Evolutionary conservation across 2,797 vertebrate genomes (phyloP).

Genomic region (Trachops cirrhosus): DNA sequence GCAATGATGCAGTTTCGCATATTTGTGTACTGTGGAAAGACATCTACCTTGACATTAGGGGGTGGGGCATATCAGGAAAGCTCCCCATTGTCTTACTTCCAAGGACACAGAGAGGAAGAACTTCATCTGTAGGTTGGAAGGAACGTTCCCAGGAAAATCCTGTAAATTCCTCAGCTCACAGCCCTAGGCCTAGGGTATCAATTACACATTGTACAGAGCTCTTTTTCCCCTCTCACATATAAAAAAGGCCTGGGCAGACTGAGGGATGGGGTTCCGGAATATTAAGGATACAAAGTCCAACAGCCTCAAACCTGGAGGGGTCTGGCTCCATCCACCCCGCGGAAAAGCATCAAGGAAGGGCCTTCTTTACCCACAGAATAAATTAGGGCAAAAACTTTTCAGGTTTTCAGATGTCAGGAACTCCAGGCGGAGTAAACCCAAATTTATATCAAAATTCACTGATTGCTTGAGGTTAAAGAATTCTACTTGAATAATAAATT

Average conservation of each 20-base stretch:
- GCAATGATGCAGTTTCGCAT: background rate
- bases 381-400: background rate
- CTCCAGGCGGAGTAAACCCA: background rate
- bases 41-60: background rate
- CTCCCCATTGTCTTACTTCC: background rate
- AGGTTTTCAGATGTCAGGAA: background rate
- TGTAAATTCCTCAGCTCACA: background rate
- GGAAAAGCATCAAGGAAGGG: background rate
- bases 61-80: background rate
- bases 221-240: background rate
- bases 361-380: background rate
- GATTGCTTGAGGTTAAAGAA: background rate
- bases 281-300: background rate
- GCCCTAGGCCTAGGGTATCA: background rate
- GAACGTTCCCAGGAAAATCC: background rate
- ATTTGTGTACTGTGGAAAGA: background rate
- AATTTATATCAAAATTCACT: background rate
- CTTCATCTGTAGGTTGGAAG: background rate
- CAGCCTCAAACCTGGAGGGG: background rate
- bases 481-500: slow-evolving; percentile 7
- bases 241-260: background rate
- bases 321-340: background rate
- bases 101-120: background rate
- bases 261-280: background rate
- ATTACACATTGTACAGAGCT: background rate